These are phyloP conservation scores for Drosophila prosaltans DNA, from an alignment of 1,140 invertebrate genomes.

Conservation along the genomic window DNA sequence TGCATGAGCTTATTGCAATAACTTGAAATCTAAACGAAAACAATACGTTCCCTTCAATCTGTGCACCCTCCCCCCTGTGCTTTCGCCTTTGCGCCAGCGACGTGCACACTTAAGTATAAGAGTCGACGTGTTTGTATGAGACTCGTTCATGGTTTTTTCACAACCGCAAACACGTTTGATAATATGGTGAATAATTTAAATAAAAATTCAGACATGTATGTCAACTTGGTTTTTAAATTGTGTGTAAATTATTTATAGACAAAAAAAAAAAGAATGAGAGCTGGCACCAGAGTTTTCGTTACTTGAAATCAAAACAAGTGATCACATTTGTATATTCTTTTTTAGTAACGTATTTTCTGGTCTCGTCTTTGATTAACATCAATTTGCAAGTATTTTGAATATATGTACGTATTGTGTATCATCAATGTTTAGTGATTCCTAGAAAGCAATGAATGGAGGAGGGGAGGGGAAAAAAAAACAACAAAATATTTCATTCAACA, in stretches of 20 bases:
- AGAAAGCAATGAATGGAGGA: background rate
- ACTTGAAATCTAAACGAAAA: conserved; percentile 49
- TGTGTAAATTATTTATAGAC: conserved; percentile 61
- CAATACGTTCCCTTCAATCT: conserved; percentile 1
- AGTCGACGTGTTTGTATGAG: conserved; percentile 24
- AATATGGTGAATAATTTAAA: conserved; percentile 69
- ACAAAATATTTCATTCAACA: conserved; percentile 10
- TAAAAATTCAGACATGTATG: conserved; percentile 41
- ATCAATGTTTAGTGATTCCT: background rate
- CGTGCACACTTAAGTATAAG: conserved; percentile 36
- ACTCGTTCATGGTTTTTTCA: background rate
- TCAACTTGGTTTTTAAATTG: conserved; percentile 65
- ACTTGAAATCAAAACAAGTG: conserved; percentile 2
- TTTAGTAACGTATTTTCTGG: background rate
- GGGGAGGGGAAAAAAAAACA: background rate
- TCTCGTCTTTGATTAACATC: background rate
- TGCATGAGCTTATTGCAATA: conserved; percentile 45
- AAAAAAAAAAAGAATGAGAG: background rate
- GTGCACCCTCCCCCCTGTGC: background rate
- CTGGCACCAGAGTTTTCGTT: background rate
- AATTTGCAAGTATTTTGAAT: background rate
- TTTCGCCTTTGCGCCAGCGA: conserved; percentile 7
- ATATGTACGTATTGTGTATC: background rate
- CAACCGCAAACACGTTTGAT: conserved; percentile 48
- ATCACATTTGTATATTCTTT: background rate